These are phyloP conservation scores for Eupithecia dodoneata DNA, from an alignment of 2,888 invertebrate genomes.

Conservation along the genomic window DNA sequence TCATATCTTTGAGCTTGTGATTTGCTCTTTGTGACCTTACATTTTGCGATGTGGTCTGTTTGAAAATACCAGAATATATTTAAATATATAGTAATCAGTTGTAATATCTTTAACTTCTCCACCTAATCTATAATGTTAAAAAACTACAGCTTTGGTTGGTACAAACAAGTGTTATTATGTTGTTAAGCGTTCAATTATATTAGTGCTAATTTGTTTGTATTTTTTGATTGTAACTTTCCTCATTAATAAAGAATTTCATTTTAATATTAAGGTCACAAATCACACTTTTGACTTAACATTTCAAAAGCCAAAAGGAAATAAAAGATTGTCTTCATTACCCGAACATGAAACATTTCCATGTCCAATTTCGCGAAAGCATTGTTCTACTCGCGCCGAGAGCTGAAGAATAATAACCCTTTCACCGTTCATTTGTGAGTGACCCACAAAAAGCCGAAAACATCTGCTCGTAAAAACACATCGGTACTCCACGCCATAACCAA, in stretches of 20 bases:
- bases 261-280: not conserved
- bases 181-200: too few species aligned
- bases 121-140: not conserved
- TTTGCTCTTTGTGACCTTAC: not conserved
- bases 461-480: slow-evolving; percentile 62
- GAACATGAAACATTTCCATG: slow-evolving; percentile 3
- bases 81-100: too few species aligned
- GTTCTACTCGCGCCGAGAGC: slow-evolving; percentile 19
- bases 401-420: slow-evolving; percentile 39
- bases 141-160: not conserved
- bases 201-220: too few species aligned
- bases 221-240: too few species aligned
- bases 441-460: slow-evolving; percentile 51
- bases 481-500: slow-evolving; percentile 61
- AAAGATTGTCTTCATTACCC: slow-evolving; percentile 2
- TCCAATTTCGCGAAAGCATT: slow-evolving; percentile 17
- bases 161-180: not conserved
- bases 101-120: not conserved
- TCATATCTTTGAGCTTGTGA: too few species aligned
- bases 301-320: slow-evolving; percentile 5
- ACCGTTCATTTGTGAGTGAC: slow-evolving; percentile 38
- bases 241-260: too few species aligned
- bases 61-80: not conserved
- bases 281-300: not conserved
- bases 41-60: not conserved